Base-by-base conservation (phyloP, 2,797 vertebrate species). In the Numenius phaeopus region DNA sequence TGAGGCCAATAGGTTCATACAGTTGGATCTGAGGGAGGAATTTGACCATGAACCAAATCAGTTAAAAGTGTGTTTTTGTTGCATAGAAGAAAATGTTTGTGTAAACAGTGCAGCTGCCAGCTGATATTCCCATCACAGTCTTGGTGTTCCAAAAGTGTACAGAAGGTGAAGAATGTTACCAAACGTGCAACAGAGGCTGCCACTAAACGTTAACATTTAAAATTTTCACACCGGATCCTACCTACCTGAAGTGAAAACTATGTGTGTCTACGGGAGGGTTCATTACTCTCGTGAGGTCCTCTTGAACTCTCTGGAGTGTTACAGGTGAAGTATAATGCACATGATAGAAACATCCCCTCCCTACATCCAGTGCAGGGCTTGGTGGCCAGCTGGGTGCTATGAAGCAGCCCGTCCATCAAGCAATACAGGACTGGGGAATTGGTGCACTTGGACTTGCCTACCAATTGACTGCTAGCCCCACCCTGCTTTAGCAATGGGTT, bases 321-420 rank as follows among this genome's bases (percentile, higher is more conserved):
- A 20, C 5, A 32, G 21, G 14, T 22, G 59, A 69, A 39, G 9
- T n/a, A 24, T 9, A 42, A 46, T 2, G 5, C 13, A 22, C 1
- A 1, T 1, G 3, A 7, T 4, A n/a, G n/a, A 65, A 50, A n/a
- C 16, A 50, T 7, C 24, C 11, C 4, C 8, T 55, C 4, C 22
- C 32, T 18, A 34, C 5, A 10, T 11, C 5, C 10, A 30, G 44
- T 4, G 3, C 2, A 5, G 27, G 4, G 10, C 0, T 4, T 40
- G 37, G 57, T 42, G 21, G 23, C 21, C 42, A 39, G 8, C 20
- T 65, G 20, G 5, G 5, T 50, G 29, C 49, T 69, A 7, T 1
- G 3, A 27, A 69, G n/a, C 17, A 75, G 14, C 10, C 18, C 27
- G 14, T 14, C 39, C 7, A 2, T 7, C 20, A 19, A 57, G 7